Percentiles rank a stretch among this genome's conserved stretches.
Conservation (phyloP, 2,888 invertebrate species). For the Euplagia quadripunctaria region DNA sequence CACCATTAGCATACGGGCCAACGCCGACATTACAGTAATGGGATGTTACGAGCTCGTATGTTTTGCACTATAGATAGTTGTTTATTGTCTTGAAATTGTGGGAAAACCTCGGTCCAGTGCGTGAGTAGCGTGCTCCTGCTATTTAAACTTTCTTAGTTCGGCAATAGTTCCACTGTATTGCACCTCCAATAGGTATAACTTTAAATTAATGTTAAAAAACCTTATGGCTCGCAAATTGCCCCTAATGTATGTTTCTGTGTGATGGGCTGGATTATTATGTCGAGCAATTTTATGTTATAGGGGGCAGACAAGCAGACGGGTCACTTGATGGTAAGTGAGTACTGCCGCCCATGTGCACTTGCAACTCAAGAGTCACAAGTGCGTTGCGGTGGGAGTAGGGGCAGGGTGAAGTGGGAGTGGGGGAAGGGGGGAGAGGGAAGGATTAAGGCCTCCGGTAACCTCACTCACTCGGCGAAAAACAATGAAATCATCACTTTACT, state of each 20-base stretch:
- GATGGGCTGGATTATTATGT: not conserved
- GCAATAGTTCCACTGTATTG: not conserved
- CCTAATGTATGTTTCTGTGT: not conserved
- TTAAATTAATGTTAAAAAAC: not conserved
- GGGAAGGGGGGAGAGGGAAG: no score
- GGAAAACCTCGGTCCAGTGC: not conserved
- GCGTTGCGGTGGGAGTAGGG: no score
- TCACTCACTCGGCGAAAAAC: no score
- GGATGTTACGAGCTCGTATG: conserved; percentile 51
- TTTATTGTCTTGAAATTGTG: conserved; percentile 4
- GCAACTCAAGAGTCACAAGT: no score
- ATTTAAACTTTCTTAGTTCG: not conserved
- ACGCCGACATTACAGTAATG: conserved; percentile 53
- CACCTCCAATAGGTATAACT: not conserved
- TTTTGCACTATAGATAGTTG: conserved; percentile 35
- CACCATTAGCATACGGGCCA: conserved; percentile 59
- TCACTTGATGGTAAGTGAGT: no score
- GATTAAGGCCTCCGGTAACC: no score
- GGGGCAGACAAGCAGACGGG: no score
- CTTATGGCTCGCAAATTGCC: not conserved
- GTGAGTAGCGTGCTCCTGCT: not conserved
- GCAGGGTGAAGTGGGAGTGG: no score
- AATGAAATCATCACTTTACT: no score
- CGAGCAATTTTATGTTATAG: no score
- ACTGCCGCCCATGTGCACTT: no score